Evolutionary conservation across 1,140 invertebrate species (phyloP).

Genomic region (Drosophila miranda): DNA sequence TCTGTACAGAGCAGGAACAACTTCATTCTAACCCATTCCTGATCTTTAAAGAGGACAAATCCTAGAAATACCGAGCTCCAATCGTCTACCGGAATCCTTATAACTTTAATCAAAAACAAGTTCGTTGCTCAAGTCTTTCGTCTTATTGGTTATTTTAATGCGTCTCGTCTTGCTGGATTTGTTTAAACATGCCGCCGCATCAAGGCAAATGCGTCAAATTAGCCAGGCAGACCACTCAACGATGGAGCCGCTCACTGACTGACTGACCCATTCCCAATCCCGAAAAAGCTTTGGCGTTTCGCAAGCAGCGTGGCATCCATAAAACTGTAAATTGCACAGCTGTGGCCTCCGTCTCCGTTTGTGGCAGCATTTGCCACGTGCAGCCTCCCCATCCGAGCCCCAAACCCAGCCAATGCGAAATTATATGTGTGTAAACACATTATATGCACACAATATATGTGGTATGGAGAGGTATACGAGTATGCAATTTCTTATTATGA

Average conservation of each 20-base stretch:
- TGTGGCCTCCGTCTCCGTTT: slow-evolving; percentile 45
- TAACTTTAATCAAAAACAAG: slow-evolving; percentile 41
- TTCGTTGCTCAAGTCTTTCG: slow-evolving; percentile 69
- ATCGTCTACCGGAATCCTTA: not conserved
- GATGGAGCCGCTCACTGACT: slow-evolving; percentile 27
- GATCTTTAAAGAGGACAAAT: too few relatives aligned
- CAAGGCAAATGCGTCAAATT: slow-evolving; percentile 54
- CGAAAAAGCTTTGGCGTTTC: slow-evolving; percentile 37
- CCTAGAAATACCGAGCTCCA: too few relatives aligned
- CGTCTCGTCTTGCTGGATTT: slow-evolving; percentile 17
- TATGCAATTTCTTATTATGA: slow-evolving; percentile 76
- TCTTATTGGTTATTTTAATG: slow-evolving; percentile 12
- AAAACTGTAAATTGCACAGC: slow-evolving; percentile 76
- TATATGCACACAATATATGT: slow-evolving; percentile 7
- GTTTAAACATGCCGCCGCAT: slow-evolving; percentile 40
- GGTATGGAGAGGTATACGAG: slow-evolving; percentile 11
- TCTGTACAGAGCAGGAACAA: too few relatives aligned
- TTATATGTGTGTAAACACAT: slow-evolving; percentile 42
- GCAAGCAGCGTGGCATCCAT: slow-evolving; percentile 68
- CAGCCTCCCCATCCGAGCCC: slow-evolving; percentile 42
- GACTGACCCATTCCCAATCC: slow-evolving; percentile 57
- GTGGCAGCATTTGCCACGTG: slow-evolving; percentile 64
- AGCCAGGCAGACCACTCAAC: slow-evolving; percentile 28
- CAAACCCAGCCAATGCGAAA: slow-evolving; percentile 52
- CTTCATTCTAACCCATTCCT: too few relatives aligned